Evolutionary conservation across 2,113 vertebrate species (phyloP), one percentile per base, ranked within the genome.

Genomic region (Mesembrinibis cayennensis): DNA sequence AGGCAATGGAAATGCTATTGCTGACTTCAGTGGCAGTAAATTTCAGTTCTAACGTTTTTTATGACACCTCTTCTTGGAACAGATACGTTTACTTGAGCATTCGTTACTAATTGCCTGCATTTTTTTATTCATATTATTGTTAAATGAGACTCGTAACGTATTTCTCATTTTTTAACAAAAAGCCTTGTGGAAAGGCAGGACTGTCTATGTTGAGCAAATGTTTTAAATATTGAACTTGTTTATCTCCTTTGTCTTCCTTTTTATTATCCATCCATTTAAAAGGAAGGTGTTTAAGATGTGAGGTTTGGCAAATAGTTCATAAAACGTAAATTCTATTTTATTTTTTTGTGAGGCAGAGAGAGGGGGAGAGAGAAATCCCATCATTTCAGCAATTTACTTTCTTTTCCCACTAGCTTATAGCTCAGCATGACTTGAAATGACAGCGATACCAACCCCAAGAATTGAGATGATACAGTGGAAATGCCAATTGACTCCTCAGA

Each of bases 1-100:
- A 92, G 84, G 94, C 87, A 86, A 62, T 80, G 81, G 89, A 87
- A 96, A 80, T 73, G 58, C 82, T 77, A 50, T 23, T 65, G 55
- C 50, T 90, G 87, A 52, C 83, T 95, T 89, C 36, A 73, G 49
- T 19, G 62, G 81, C 7, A 87, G 45, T 95, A 96, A 93, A 95
- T 95, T 77, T 87, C n/a, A 76, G 34, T 14, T 69, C 59, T 79
- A n/a, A 56, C 16, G 47, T 61, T 85, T 89, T 92, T 93, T 50
- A 86, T 91, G 94, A 87, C 88, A 95, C 62, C 66, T 95, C 42
- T 88, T 62, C 80, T 92, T 74, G 55, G 58, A 92, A 67, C 26
- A 38, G 36, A 85, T 70, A 61, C 0, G 1, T 90, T 89, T 70
- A 15, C 67, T 73, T 45, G 58, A 86, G n/a, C n/a, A 50, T 59